Evolutionary conservation across 2,797 vertebrate genomes (phyloP).

Genomic region (Myripristis jacobus): DNA sequence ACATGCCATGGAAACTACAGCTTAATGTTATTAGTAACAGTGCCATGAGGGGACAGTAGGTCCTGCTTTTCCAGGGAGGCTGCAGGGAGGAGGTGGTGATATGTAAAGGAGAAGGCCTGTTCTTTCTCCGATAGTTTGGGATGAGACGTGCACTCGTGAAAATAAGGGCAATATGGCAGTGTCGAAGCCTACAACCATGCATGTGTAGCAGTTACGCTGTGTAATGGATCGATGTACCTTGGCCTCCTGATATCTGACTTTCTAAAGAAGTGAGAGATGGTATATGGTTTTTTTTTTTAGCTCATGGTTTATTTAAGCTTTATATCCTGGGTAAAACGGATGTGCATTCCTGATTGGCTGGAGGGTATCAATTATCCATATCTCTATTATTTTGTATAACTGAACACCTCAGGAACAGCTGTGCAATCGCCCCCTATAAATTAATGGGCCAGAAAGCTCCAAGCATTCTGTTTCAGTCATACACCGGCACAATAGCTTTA

Average conservation of each 20-base stretch:
- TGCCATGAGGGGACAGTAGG: slow-evolving; percentile 39
- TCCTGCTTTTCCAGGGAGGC: slow-evolving; percentile 28
- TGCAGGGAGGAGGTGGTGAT: background rate
- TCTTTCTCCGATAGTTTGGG: background rate
- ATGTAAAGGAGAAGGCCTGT: slow-evolving; percentile 13
- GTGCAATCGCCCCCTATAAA: slow-evolving; percentile 57
- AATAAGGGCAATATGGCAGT: background rate
- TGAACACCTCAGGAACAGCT: slow-evolving; percentile 68
- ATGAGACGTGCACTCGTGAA: slow-evolving; percentile 5
- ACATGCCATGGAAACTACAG: slow-evolving; percentile 57
- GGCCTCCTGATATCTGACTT: slow-evolving; percentile 34
- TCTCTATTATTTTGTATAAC: slow-evolving; percentile 76
- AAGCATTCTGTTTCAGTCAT: slow-evolving; percentile 58
- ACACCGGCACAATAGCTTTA: background rate
- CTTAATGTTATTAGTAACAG: slow-evolving; percentile 52
- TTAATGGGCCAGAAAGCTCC: slow-evolving; percentile 56
- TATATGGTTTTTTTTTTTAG: slow-evolving; percentile 58
- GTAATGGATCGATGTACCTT: slow-evolving; percentile 7
- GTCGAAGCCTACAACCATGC: background rate
- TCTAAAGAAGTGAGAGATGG: slow-evolving; percentile 44
- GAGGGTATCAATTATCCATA: slow-evolving; percentile 75
- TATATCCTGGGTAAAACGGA: slow-evolving; percentile 71
- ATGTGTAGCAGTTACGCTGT: no score
- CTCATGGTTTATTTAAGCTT: slow-evolving; percentile 73
- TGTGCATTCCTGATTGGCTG: slow-evolving; percentile 70